Base-by-base conservation (phyloP, 2,113 vertebrate genomes). In the Syrrhaptes paradoxus region DNA sequence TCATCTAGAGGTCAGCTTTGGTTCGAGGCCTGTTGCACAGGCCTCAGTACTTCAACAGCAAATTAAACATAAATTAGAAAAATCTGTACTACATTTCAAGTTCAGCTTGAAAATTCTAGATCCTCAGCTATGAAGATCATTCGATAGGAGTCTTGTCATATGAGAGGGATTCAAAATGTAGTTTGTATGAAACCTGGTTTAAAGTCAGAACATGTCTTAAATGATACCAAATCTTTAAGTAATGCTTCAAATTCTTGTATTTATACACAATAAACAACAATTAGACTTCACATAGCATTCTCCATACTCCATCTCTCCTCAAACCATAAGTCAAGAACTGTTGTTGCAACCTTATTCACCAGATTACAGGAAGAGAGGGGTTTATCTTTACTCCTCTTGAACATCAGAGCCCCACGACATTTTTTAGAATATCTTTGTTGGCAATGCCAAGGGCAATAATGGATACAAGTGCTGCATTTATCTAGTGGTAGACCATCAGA, bases 351-450 rank as follows among this genome's bases (percentile, higher is more conserved):
- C 45, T 89, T 46, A 86, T 16, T 85, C 6, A 1, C 2, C 22
- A 21, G 13, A 72, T 58, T 68, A 68, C 48, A 83, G 0, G 2
- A 57, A 34, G 12, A 13, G 14, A 93, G 28, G 0, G 0, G 24
- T 65, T 93, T 63, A 72, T 54, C 83, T 65, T 89, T 20, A 88
- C n/a, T 63, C 34, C 38, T 67, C 28, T 41, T 25, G 17, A 78
- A 71, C 45, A 51, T 58, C 45, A 58, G n/a, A 80, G 38, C 58
- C 72, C 49, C 31, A 51, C 32, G 24, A 83, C 26, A 38, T 51
- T 34, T 84, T 73, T 17, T 51, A 8, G 29, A 76, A 21, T 73
- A 85, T 41, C 41, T 84, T 24, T 80, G 26, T 24, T 62, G 29
- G 32, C 85, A 85, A 43, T 4, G 4, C 45, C 68, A 92, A 72